Evolutionary conservation across 2,797 vertebrate genomes (phyloP).

Genomic region (Micropoecilia bifurca): DNA sequence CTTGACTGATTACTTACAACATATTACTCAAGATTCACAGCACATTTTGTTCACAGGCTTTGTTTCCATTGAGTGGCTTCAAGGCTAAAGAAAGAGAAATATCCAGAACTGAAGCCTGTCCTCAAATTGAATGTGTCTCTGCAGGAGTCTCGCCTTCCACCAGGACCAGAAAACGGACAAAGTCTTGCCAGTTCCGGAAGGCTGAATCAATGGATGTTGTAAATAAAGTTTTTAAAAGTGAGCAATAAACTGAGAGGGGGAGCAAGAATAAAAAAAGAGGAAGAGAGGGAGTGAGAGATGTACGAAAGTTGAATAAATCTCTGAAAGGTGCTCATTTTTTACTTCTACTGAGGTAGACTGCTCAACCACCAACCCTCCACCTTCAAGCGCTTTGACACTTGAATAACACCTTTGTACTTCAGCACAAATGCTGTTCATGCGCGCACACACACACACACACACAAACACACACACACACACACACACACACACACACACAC

Average conservation of each 20-base stretch:
- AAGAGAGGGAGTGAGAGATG: conserved; percentile 51
- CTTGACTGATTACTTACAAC: conserved; percentile 17
- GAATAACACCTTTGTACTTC: conserved; percentile 47
- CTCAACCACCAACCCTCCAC: conserved; percentile 9
- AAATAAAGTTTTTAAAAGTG: conserved; percentile 77
- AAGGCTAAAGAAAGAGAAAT: conserved; percentile 43
- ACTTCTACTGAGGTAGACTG: conserved; percentile 21
- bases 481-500: conserved; percentile 22
- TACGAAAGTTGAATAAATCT: conserved; percentile 66
- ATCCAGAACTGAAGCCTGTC: conserved; percentile 58
- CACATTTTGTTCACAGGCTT: conserved; percentile 37
- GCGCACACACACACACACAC: conserved; percentile 4
- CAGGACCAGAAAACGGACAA: conserved; percentile 47
- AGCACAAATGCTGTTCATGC: conserved; percentile 18
- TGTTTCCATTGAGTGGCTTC: conserved; percentile 54
- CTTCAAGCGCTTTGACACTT: conserved; percentile 48
- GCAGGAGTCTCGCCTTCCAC: conserved; percentile 48
- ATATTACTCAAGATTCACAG: conserved; percentile 49
- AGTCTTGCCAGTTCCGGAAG: conserved; percentile 68
- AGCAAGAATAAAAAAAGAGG: neutral
- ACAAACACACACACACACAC: conserved; percentile 12
- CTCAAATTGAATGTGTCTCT: conserved; percentile 68
- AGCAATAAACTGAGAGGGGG: conserved; percentile 67
- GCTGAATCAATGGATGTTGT: conserved; percentile 73
- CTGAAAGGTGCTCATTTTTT: conserved; percentile 46